Percentiles rank a stretch among this genome's conserved stretches.
Conservation (phyloP, 1,140 invertebrate species). For the Trissolcus basalis region DNA sequence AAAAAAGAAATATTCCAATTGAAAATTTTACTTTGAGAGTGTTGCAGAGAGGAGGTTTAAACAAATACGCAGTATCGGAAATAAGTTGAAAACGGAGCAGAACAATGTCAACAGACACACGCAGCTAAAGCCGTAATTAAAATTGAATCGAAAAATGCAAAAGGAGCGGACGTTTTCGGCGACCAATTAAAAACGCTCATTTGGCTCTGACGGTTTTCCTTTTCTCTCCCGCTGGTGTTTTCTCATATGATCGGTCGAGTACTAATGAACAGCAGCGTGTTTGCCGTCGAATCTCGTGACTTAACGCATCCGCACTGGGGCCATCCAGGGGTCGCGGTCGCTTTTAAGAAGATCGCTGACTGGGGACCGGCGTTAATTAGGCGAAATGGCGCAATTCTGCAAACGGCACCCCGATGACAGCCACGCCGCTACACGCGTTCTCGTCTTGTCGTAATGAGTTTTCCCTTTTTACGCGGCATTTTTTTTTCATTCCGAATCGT, state of each 20-base stretch:
- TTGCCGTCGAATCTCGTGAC: slow-evolving; percentile 22
- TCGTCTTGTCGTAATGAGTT: slow-evolving; percentile 19
- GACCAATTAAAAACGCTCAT: slow-evolving; percentile 19
- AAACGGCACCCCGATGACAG: slow-evolving; percentile 20
- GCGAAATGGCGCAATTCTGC: slow-evolving; percentile 65
- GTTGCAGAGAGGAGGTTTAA: slow-evolving; percentile 24
- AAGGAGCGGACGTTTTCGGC: slow-evolving; percentile 9
- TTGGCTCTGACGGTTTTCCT: not conserved
- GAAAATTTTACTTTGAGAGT: slow-evolving; percentile 23
- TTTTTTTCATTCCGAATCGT: not conserved
- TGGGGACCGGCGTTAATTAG: slow-evolving; percentile 64
- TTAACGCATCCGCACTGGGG: slow-evolving; percentile 44
- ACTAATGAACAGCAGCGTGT: slow-evolving; percentile 67
- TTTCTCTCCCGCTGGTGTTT: not conserved
- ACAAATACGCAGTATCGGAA: slow-evolving; percentile 31
- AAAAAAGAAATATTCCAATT: slow-evolving; percentile 27
- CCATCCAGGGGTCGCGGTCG: slow-evolving; percentile 59
- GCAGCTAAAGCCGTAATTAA: slow-evolving; percentile 43
- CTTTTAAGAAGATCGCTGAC: slow-evolving; percentile 70
- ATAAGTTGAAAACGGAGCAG: slow-evolving; percentile 36
- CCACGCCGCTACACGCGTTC: slow-evolving; percentile 13
- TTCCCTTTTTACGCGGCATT: slow-evolving; percentile 1
- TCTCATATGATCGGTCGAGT: slow-evolving; percentile 65
- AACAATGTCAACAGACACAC: slow-evolving; percentile 35
- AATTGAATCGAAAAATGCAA: slow-evolving; percentile 26